These are phyloP conservation scores for Lamellibrachia columna DNA, from an alignment of 2,888 invertebrate genomes.

Conservation along the genomic window DNA sequence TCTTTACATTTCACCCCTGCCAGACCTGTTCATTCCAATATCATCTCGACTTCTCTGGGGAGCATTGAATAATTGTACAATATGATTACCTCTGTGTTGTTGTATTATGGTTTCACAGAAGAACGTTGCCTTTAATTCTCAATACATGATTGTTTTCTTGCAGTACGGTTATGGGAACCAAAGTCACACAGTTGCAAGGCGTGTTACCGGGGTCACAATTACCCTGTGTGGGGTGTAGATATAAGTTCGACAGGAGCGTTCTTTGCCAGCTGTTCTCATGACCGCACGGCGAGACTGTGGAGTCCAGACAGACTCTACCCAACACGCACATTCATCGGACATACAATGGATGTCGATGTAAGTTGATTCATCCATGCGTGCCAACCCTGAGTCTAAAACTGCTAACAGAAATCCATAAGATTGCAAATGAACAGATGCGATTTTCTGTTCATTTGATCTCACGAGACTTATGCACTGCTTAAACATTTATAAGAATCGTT, in stretches of 20 bases:
- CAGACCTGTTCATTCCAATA: no score
- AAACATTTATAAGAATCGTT: no score
- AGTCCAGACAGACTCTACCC: conserved; percentile 82
- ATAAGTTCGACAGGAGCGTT: conserved; percentile 89
- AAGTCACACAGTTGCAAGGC: conserved; percentile 94
- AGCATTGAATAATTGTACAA: not conserved
- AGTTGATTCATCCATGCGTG: conserved; percentile 54
- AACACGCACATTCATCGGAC: conserved; percentile 86
- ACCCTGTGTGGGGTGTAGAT: conserved; percentile 89
- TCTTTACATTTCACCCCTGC: no score
- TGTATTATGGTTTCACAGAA: not conserved
- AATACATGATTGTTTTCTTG: not conserved
- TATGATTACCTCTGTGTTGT: not conserved
- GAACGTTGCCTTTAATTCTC: not conserved
- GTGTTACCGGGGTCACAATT: conserved; percentile 87
- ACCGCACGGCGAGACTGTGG: conserved; percentile 85
- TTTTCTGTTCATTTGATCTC: no score
- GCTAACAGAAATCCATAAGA: no score
- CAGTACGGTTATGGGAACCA: conserved; percentile 91
- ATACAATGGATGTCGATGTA: conserved; percentile 88
- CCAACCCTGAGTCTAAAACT: no score
- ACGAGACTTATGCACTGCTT: no score
- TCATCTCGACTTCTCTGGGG: no score
- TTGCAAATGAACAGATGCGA: no score
- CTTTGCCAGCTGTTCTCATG: conserved; percentile 83